Conservation (phyloP, 2,797 vertebrate genomes). For the Bradypodion ventrale region DNA sequence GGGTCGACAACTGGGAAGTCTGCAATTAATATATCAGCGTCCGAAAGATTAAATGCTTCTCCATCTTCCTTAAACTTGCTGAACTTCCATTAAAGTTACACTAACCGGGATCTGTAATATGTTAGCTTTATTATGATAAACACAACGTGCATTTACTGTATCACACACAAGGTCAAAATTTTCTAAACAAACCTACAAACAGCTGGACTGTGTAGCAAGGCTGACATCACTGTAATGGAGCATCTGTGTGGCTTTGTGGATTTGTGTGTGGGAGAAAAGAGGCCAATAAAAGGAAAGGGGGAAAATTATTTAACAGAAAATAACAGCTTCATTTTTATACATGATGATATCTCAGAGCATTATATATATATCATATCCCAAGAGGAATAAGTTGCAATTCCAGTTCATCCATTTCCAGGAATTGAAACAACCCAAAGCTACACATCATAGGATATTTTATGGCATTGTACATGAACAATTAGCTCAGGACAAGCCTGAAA, state of each 20-base stretch:
- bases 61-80: slow-evolving; percentile 77
- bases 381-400: slow-evolving; percentile 33
- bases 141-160: slow-evolving; percentile 74
- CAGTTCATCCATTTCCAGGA: slow-evolving; percentile 55
- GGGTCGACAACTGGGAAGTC: slow-evolving; percentile 56
- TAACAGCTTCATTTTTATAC: slow-evolving; percentile 55
- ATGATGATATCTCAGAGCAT: slow-evolving; percentile 62
- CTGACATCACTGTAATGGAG: slow-evolving; percentile 76
- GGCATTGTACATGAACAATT: slow-evolving; percentile 3
- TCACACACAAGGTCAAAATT: slow-evolving; percentile 73
- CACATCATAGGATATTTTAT: slow-evolving; percentile 1
- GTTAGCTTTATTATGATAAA: slow-evolving; percentile 77
- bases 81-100: slow-evolving; percentile 78
- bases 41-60: slow-evolving; percentile 79
- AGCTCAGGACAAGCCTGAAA: slow-evolving; percentile 1
- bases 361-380: slow-evolving; percentile 68
- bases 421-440: slow-evolving; percentile 60
- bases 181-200: slow-evolving; percentile 78
- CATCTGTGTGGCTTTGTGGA: slow-evolving; percentile 71
- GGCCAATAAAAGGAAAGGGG: slow-evolving; percentile 72
- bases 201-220: slow-evolving; percentile 73
- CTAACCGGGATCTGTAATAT: slow-evolving; percentile 75
- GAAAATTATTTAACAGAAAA: slow-evolving; percentile 71
- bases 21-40: slow-evolving; percentile 67
- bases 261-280: slow-evolving; percentile 73